Evolutionary conservation across 1,140 invertebrate species (phyloP).

Genomic region (Hypothenemus hampei): DNA sequence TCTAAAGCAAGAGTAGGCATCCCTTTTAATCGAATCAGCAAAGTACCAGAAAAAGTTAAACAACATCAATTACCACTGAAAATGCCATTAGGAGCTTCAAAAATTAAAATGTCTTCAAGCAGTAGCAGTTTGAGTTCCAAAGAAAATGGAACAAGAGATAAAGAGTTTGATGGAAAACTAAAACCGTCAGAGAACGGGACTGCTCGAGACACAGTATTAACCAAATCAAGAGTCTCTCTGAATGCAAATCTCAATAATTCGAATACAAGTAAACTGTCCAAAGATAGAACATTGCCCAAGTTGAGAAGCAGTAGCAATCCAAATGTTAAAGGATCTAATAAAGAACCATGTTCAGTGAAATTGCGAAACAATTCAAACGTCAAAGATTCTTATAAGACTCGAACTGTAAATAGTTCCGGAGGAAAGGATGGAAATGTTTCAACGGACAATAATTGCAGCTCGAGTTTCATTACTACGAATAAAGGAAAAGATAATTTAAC

Average conservation of each 20-base stretch:
- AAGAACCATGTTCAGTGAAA: too few relatives aligned
- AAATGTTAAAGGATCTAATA: too few relatives aligned
- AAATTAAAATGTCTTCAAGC: conserved; percentile 10
- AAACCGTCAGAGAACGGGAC: background rate
- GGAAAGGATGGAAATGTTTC: too few relatives aligned
- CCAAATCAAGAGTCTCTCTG: background rate
- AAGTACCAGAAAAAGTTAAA: conserved; percentile 11
- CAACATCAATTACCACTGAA: conserved; percentile 5
- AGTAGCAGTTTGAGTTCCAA: conserved; percentile 6
- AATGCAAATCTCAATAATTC: background rate
- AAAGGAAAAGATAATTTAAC: too few relatives aligned
- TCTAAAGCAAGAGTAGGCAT: background rate
- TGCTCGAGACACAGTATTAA: background rate
- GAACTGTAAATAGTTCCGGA: too few relatives aligned
- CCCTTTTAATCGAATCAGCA: background rate
- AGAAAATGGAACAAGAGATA: conserved; percentile 1
- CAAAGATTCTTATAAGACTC: too few relatives aligned
- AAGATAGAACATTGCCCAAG: conserved; percentile 1
- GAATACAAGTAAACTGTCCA: background rate
- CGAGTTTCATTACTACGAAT: too few relatives aligned
- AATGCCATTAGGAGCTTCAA: conserved; percentile 6
- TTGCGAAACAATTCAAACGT: too few relatives aligned
- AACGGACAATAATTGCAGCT: too few relatives aligned
- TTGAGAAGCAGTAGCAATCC: conserved; percentile 7
- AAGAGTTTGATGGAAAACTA: background rate